Evolutionary conservation across 2,888 invertebrate species (phyloP).

Genomic region (Hipparchia semele): DNA sequence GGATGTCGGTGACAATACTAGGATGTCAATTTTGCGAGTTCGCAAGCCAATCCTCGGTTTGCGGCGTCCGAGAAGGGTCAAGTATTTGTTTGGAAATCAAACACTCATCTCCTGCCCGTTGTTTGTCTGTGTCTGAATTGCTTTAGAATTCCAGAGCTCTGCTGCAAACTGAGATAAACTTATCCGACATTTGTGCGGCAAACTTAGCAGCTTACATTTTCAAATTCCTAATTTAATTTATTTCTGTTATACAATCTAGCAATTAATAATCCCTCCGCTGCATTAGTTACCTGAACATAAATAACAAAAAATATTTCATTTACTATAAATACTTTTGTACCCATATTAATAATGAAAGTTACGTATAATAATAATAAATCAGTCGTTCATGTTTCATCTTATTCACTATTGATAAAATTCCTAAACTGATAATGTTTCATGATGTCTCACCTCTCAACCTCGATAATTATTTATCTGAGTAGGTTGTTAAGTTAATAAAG

Average conservation of each 20-base stretch:
- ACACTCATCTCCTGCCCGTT: slow-evolving; percentile 38
- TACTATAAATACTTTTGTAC: too few relatives aligned
- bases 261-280: too few relatives aligned
- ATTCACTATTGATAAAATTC: not conserved
- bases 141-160: slow-evolving; percentile 43
- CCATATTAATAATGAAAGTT: too few relatives aligned
- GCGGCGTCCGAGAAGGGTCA: slow-evolving; percentile 42
- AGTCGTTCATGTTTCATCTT: not conserved
- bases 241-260: slow-evolving; percentile 5
- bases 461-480: not conserved
- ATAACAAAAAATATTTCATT: too few relatives aligned
- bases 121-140: slow-evolving; percentile 38
- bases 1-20: slow-evolving; percentile 29
- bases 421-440: not conserved
- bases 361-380: too few relatives aligned
- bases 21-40: slow-evolving; percentile 32
- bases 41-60: slow-evolving; percentile 36
- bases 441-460: slow-evolving; percentile 1
- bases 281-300: too few relatives aligned
- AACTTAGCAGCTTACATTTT: slow-evolving; percentile 17
- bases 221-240: slow-evolving; percentile 16
- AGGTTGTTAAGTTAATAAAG: not conserved
- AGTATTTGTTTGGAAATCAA: slow-evolving; percentile 44
- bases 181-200: slow-evolving; percentile 26
- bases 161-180: slow-evolving; percentile 37